phyloP scores from a whole-genome alignment of 2,797 vertebrate genomes.

The Sciaenops ocellatus region DNA sequence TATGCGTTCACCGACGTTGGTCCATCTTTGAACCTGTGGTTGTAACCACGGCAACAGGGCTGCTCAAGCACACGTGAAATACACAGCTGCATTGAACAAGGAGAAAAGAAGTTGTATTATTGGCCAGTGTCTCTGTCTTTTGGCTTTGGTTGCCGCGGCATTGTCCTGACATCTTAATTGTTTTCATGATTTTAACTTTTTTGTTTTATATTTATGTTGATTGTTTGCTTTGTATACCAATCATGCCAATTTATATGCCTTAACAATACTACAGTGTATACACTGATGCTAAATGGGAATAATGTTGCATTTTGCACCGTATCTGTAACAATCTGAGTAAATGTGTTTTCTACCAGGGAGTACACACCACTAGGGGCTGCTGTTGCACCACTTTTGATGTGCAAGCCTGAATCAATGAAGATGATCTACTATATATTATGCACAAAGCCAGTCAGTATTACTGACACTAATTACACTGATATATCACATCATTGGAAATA shows the following conservation, averaged over 20 bases:
- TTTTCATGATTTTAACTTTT: slow-evolving; percentile 42
- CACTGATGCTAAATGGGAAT: slow-evolving; percentile 43
- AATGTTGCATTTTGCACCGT: slow-evolving; percentile 67
- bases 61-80: slow-evolving; percentile 5
- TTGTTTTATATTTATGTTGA: slow-evolving; percentile 61
- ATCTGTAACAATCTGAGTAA: slow-evolving; percentile 11
- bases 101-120: not conserved
- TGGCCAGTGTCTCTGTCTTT: slow-evolving; percentile 37
- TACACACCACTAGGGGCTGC: slow-evolving; percentile 71
- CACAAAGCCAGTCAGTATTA: slow-evolving; percentile 29
- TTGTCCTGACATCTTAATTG: slow-evolving; percentile 21
- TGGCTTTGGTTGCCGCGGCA: slow-evolving; percentile 5
- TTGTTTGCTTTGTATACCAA: slow-evolving; percentile 25
- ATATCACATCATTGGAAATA: slow-evolving; percentile 16
- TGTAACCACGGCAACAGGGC: slow-evolving; percentile 51
- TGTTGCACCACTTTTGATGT: slow-evolving; percentile 56
- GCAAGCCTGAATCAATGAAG: slow-evolving; percentile 25
- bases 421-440: slow-evolving; percentile 30
- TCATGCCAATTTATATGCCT: slow-evolving; percentile 20
- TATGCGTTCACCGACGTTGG: slow-evolving; percentile 1
- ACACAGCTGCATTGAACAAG: slow-evolving; percentile 8
- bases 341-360: slow-evolving; percentile 26
- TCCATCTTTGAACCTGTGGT: slow-evolving; percentile 59
- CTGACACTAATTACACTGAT: slow-evolving; percentile 18
- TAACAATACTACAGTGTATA: slow-evolving; percentile 33